A percentile compares a stretch with the other conserved stretches of the same genome.
Evolutionary conservation across 1,140 invertebrate species (phyloP).

Genomic region (Argopecten irradians): DNA sequence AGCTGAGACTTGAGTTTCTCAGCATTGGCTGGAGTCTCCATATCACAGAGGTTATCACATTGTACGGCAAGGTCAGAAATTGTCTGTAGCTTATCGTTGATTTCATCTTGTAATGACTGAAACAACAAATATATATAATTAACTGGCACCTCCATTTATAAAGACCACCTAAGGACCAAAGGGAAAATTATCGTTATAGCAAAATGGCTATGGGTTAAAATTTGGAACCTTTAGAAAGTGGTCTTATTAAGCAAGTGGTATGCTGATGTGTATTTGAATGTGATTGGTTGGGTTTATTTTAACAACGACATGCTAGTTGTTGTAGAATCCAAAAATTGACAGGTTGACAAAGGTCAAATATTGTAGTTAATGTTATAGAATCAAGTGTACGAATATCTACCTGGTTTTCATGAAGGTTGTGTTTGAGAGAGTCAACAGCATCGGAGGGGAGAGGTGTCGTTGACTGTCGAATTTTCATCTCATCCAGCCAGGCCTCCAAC

Average conservation of each 20-base stretch:
- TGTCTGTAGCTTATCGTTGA: conserved; percentile 80
- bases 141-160: too few species aligned
- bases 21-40: conserved; percentile 75
- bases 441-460: conserved; percentile 58
- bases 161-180: too few species aligned
- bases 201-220: background rate
- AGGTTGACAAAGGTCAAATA: too few species aligned
- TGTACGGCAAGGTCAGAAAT: conserved; percentile 80
- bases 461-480: conserved; percentile 63
- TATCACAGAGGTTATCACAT: conserved; percentile 78
- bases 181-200: background rate
- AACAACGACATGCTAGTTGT: too few species aligned
- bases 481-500: conserved; percentile 65
- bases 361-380: too few species aligned
- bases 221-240: background rate
- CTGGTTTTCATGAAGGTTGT: conserved; percentile 64
- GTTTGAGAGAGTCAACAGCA: conserved; percentile 53
- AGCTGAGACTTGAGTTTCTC: conserved; percentile 79
- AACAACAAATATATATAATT: conserved; percentile 27
- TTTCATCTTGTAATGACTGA: conserved; percentile 79
- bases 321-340: too few species aligned
- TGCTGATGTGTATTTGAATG: background rate
- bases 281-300: too few species aligned
- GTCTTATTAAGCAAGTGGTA: background rate
- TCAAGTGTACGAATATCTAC: too few species aligned